These are phyloP conservation scores for Eugnorisma glareosa DNA, from an alignment of 2,888 invertebrate species.

Conservation along the genomic window DNA sequence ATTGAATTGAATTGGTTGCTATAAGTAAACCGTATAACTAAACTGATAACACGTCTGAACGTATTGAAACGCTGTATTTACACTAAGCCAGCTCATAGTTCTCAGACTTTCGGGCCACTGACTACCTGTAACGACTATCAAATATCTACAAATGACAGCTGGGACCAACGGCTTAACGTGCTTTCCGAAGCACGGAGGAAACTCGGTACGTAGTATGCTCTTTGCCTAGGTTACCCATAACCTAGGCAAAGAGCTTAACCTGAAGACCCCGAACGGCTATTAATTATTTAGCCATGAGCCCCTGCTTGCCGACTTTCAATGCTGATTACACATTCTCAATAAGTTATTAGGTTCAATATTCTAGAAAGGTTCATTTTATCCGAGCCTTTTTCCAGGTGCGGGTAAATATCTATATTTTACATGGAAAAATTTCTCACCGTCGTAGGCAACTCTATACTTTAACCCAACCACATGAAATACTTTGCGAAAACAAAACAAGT, in stretches of 20 bases:
- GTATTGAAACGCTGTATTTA: too few species aligned
- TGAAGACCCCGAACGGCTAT: not conserved
- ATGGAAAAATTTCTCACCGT: not conserved
- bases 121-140: too few species aligned
- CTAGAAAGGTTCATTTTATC: constrained; percentile 16
- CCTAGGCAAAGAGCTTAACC: too few species aligned
- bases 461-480: not conserved
- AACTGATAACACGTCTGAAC: too few species aligned
- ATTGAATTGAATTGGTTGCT: not conserved
- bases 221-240: too few species aligned
- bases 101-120: too few species aligned
- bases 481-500: constrained; percentile 18
- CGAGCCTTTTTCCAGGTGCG: constrained; percentile 6
- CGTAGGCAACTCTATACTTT: constrained; percentile 8
- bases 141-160: too few species aligned
- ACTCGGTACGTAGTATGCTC: too few species aligned
- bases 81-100: too few species aligned
- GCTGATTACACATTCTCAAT: not conserved
- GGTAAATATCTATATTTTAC: constrained; percentile 36
- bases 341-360: constrained; percentile 26
- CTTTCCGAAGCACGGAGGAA: too few species aligned
- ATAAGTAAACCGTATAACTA: not conserved
- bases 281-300: not conserved
- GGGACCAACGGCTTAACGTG: too few species aligned
- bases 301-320: not conserved